These are phyloP conservation scores for Neolamprologus tretocephalus DNA, from an alignment of 2,113 vertebrate species.

Conservation along the genomic window DNA sequence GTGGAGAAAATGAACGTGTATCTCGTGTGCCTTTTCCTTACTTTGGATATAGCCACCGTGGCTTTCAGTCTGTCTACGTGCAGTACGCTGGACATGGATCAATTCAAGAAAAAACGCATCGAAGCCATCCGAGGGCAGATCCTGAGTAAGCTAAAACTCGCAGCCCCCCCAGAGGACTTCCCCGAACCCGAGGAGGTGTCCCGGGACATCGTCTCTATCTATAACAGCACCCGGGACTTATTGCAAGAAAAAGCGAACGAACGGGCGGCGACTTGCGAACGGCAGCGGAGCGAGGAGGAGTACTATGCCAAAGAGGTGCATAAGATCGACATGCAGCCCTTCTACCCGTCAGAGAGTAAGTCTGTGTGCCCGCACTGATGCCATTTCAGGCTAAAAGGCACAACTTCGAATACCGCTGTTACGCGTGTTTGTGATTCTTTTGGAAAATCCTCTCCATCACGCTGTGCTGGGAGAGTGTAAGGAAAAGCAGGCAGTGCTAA, in stretches of 20 bases:
- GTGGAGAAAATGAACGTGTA: slow-evolving; percentile 84
- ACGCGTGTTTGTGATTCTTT: slow-evolving; percentile 34
- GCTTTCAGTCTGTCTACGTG: slow-evolving; percentile 90
- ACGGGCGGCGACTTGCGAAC: slow-evolving; percentile 85
- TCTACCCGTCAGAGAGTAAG: slow-evolving; percentile 88
- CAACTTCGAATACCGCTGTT: not conserved
- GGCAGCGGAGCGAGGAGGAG: slow-evolving; percentile 87
- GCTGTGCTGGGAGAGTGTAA: not conserved
- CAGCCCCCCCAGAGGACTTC: slow-evolving; percentile 79
- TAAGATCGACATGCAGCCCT: slow-evolving; percentile 88
- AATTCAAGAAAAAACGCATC: slow-evolving; percentile 95
- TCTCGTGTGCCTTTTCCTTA: slow-evolving; percentile 79
- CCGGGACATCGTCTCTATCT: slow-evolving; percentile 92
- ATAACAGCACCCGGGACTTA: slow-evolving; percentile 96
- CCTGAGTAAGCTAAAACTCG: slow-evolving; percentile 94
- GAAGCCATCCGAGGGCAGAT: slow-evolving; percentile 95
- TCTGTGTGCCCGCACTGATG: slow-evolving; percentile 15
- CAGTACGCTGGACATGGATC: slow-evolving; percentile 94
- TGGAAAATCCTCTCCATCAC: not conserved
- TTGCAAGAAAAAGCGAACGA: slow-evolving; percentile 91
- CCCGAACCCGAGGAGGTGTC: slow-evolving; percentile 89
- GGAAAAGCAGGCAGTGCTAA: not conserved
- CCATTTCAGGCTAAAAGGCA: not conserved
- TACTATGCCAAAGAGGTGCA: slow-evolving; percentile 98
- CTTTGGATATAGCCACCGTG: slow-evolving; percentile 83